Conservation (phyloP, 2,797 vertebrate species). For the Ptychobarbus kaznakovi region DNA sequence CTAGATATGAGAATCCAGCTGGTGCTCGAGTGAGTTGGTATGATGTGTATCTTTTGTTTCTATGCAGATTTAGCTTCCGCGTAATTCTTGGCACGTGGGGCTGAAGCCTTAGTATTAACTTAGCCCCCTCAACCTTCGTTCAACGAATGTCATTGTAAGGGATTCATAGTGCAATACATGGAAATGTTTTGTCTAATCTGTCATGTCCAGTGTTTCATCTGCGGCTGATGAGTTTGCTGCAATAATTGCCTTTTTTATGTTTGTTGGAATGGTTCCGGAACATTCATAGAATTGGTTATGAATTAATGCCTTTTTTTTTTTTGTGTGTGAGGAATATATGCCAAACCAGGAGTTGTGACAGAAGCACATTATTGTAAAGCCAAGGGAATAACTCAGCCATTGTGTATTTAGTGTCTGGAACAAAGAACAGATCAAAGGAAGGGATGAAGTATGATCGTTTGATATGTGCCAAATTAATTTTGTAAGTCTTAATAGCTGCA, state of each 20-base stretch:
- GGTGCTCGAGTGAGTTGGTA: slow-evolving; percentile 18
- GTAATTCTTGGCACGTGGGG: slow-evolving; percentile 44
- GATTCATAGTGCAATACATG: slow-evolving; percentile 53
- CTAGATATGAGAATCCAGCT: background rate
- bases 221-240: slow-evolving; percentile 18
- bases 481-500: slow-evolving; percentile 69
- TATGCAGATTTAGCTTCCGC: slow-evolving; percentile 62
- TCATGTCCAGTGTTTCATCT: slow-evolving; percentile 29
- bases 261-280: slow-evolving; percentile 20
- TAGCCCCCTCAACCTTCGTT: slow-evolving; percentile 40
- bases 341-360: slow-evolving; percentile 65
- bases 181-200: slow-evolving; percentile 12
- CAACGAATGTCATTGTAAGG: slow-evolving; percentile 55
- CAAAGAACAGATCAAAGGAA: slow-evolving; percentile 12
- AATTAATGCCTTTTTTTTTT: slow-evolving; percentile 56
- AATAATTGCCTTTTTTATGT: slow-evolving; percentile 51
- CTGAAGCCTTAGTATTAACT: slow-evolving; percentile 61
- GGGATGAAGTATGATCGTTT: slow-evolving; percentile 38
- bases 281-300: slow-evolving; percentile 28
- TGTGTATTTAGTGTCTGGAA: slow-evolving; percentile 54
- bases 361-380: slow-evolving; percentile 75
- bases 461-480: slow-evolving; percentile 69
- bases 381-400: slow-evolving; percentile 78
- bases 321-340: slow-evolving; percentile 51
- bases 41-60: slow-evolving; percentile 45